Evolutionary conservation across 2,113 vertebrate species (phyloP), one percentile per base, ranked within the genome.

Genomic region (Hepsetus odoe): DNA sequence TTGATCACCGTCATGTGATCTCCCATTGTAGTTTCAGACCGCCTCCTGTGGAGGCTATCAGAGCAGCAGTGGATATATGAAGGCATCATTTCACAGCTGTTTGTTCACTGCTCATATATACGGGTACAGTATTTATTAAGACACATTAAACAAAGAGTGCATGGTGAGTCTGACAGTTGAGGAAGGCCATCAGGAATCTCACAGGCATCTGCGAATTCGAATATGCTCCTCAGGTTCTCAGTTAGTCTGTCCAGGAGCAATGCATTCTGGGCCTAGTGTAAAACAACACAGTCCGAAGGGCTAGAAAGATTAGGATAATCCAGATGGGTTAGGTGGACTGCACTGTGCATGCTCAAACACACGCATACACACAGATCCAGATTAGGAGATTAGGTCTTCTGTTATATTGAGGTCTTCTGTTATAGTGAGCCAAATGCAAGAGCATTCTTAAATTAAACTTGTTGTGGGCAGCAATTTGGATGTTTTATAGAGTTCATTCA

Each of bases 321-420:
- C 42, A 46, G 61, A 26, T n/a, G 69, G 62, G 74, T 35, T 77
- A 59, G 68, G 51, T 76, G 11, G 30, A 53, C 14, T 49, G 49
- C 40, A 28, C 32, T 30, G 28, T 35, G 42, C 32, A 55, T 32
- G 51, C 53, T 71, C 12, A 26, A 42, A 72, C 66, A 38, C 44
- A 64, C 56, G 42, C 61, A 33, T 65, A 61, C n/a, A 38, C 58
- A 51, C 26, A 80, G 14, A 70, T 82, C n/a, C 83, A 90, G 80
- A 85, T 92, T 88, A 92, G 84, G 71, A 89, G 91, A 91, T 93
- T 92, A 92, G 53, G 81, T 82, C 83, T 86, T 82, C 85, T 77
- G 79, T 83, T 77, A 84, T 79, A 32, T 59, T 20, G 51, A 69
- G 71, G 81, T 82, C 83, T 86, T 82, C 85, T 77, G 79, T 83